Evolutionary conservation across 23 tunicate species (phyloP).

Genomic region (Trididemnum miniatum): DNA sequence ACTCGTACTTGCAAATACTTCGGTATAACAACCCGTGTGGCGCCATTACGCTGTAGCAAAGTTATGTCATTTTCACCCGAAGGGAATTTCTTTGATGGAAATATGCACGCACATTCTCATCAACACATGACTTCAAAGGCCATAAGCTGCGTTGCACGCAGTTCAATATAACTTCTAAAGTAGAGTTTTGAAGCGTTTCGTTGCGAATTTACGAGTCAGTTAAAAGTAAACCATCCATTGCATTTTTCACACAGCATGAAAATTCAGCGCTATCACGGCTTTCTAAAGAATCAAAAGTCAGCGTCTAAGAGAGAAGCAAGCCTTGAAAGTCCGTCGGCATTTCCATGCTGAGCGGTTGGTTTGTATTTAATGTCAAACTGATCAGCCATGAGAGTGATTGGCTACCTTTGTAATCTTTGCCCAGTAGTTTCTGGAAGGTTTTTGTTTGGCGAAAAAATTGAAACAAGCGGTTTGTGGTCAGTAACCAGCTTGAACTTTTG

Average conservation of each 20-base stretch:
- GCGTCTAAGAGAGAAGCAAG: neutral
- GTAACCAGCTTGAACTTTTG: neutral
- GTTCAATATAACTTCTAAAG: neutral
- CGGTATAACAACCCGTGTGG: neutral
- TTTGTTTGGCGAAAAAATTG: neutral
- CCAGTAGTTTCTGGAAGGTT: neutral
- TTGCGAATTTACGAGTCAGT: neutral
- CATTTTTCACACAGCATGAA: neutral
- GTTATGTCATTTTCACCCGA: neutral
- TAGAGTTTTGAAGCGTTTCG: neutral
- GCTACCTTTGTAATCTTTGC: neutral
- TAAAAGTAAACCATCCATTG: constrained; percentile 2
- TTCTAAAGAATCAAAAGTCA: constrained; percentile 1
- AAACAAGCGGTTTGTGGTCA: constrained; percentile 16
- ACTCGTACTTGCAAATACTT: constrained; percentile 9
- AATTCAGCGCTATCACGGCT: neutral
- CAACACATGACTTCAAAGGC: neutral
- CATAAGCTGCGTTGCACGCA: neutral
- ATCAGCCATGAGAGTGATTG: neutral
- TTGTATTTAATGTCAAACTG: constrained; percentile 9
- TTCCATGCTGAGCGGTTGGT: constrained; percentile 1
- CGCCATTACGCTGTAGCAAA: neutral
- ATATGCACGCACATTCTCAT: neutral
- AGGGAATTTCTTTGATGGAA: neutral
- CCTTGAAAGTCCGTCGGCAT: constrained; percentile 26